Base-by-base conservation (phyloP, 1,140 invertebrate genomes). In the Anoplolepis gracilipes region DNA sequence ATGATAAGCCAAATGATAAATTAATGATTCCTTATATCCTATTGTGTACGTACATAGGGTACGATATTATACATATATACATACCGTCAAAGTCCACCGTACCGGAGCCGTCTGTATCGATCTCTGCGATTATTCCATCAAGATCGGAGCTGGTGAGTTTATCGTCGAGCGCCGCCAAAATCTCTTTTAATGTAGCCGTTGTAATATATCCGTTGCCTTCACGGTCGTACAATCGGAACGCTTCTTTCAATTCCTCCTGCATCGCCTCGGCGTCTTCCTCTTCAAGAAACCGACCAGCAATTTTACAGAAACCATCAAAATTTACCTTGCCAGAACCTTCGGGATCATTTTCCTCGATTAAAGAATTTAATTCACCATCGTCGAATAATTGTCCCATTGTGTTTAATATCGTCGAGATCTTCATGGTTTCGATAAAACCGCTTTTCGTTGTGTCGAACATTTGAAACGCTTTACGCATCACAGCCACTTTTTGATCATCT, bases 121-220 rank as follows among this genome's bases (percentile, higher is more conserved):
- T 99, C 96, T 99, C 98, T 90, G 97, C 97, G 88, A 98, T 98
- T 93, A 99, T 99, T 70, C 98, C 98, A 93, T 99, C 98, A 72
- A 99, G 95, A 92, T 97, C 97, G 13, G 96, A 95, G 91, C 96
- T 97, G 69, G 97, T 98, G 3, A 99, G 96, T 93, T 98, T 99
- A 93, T 99, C 98, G 90, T 99, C 98, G 28, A 99, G 95, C 6
- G 98, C 98, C 36, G 97, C 97, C 25, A 99, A 95, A 93, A 99
- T 99, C 95, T 99, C 98, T 92, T 98, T 97, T 19, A 99, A 95
- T 5, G 98, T 98, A 0, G 97, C 97, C 16, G 98, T 99, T 75
- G 98, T 98, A 92, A 99, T 99, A 95, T 98, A 99, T 91, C 98
- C 98, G 92, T 99, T 99, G 36, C 98, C 98, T 96, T 97, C 96